Percentiles rank a stretch among this genome's conserved stretches.
phyloP scores from a whole-genome alignment of 2,797 vertebrate species.

The Darevskia mixta region DNA sequence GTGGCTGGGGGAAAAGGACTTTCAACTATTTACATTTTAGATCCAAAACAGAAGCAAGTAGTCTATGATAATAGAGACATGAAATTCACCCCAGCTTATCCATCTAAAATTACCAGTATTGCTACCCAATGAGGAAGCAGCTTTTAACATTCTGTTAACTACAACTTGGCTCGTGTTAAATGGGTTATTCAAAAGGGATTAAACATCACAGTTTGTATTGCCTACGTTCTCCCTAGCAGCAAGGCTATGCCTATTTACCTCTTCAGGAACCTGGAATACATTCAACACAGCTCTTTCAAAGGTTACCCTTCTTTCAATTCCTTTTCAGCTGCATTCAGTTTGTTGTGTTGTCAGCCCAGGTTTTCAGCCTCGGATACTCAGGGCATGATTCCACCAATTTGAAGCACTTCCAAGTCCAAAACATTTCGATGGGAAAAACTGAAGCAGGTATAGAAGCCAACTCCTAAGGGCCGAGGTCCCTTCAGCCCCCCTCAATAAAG shows the following conservation, averaged over 20 bases:
- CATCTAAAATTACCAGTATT: constrained; percentile 26
- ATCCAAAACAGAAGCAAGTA: constrained; percentile 33
- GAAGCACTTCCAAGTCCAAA: background rate
- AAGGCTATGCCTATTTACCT: constrained; percentile 62
- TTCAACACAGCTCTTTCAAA: constrained; percentile 44
- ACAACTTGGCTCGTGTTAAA: constrained; percentile 52
- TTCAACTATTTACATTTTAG: constrained; percentile 20
- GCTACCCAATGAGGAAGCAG: constrained; percentile 26
- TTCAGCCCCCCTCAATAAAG: no score
- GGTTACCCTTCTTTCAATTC: constrained; percentile 25
- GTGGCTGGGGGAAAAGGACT: constrained; percentile 31
- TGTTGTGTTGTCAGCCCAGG: background rate
- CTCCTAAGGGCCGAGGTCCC: background rate
- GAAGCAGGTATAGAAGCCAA: background rate
- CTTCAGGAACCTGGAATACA: constrained; percentile 45
- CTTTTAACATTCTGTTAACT: constrained; percentile 45
- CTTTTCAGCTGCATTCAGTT: background rate
- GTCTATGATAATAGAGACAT: constrained; percentile 27
- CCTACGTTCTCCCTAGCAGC: constrained; percentile 51
- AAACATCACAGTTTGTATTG: constrained; percentile 49
- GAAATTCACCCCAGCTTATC: constrained; percentile 2
- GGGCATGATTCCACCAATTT: background rate
- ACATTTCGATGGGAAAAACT: background rate
- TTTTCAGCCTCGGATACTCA: background rate
- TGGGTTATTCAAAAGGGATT: constrained; percentile 60